Conservation (phyloP, 2,888 invertebrate species). For the Drosophila cognata region DNA sequence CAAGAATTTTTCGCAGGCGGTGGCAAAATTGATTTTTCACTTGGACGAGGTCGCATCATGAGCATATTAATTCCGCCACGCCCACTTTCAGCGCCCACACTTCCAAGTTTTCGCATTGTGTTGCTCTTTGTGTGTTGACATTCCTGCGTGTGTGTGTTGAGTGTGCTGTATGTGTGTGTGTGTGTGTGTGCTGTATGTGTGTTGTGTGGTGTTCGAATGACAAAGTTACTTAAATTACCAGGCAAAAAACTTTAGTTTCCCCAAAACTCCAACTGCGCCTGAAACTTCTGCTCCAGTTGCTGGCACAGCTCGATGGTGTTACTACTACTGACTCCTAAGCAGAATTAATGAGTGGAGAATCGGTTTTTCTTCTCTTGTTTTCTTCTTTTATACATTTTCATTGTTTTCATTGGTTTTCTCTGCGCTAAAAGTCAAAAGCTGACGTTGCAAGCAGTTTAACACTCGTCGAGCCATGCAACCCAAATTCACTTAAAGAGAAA, state of each 20-base stretch:
- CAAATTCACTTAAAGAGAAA: constrained; percentile 49
- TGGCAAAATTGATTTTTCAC: constrained; percentile 75
- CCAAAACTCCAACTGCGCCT: constrained; percentile 10
- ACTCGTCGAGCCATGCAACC: constrained; percentile 49
- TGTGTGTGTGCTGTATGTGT: constrained; percentile 18
- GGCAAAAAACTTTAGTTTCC: constrained; percentile 68
- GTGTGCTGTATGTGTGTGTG: background rate
- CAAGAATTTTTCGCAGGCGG: constrained; percentile 13
- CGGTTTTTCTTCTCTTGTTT: constrained; percentile 39
- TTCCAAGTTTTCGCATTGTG: constrained; percentile 50
- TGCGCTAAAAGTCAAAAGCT: constrained; percentile 54
- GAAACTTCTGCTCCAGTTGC: background rate
- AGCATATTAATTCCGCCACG: constrained; percentile 73
- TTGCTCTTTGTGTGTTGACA: constrained; percentile 65
- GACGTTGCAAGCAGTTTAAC: constrained; percentile 54
- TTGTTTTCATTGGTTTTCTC: constrained; percentile 29
- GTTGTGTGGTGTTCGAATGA: constrained; percentile 56
- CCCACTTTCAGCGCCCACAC: constrained; percentile 4
- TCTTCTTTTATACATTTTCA: constrained; percentile 33
- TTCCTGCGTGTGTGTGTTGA: constrained; percentile 22
- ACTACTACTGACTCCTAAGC: constrained; percentile 43
- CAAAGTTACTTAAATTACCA: constrained; percentile 79
- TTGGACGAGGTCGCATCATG: constrained; percentile 66
- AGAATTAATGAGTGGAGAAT: constrained; percentile 62
- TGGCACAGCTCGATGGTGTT: constrained; percentile 21